phyloP scores from a whole-genome alignment of 1,140 invertebrate species.

The Hyles euphorbiae region DNA sequence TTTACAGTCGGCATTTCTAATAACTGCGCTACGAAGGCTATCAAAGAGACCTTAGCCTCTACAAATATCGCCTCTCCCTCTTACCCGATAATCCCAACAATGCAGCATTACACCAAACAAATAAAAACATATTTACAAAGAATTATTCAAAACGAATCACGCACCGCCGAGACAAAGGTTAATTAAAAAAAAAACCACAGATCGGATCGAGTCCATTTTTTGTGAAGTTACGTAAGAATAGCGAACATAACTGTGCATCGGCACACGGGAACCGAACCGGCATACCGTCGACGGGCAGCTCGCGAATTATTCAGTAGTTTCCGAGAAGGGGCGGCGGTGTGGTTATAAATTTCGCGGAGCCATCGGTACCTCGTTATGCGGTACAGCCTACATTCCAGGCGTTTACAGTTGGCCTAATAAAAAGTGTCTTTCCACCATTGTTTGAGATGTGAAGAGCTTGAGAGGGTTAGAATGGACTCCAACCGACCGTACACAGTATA shows the following conservation, averaged over 20 bases:
- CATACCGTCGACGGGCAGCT: constrained; percentile 43
- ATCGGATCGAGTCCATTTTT: constrained; percentile 18
- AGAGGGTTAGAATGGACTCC: no score
- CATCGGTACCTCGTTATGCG: constrained; percentile 51
- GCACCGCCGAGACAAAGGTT: no score
- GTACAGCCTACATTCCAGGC: constrained; percentile 59
- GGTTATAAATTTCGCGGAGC: constrained; percentile 51
- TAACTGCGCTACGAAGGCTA: no score
- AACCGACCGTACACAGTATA: no score
- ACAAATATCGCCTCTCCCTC: no score
- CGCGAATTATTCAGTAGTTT: constrained; percentile 60
- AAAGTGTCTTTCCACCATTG: constrained; percentile 58
- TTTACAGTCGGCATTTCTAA: no score
- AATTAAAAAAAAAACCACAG: no score
- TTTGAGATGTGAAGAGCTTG: constrained; percentile 18
- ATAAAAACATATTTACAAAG: no score
- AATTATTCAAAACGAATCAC: no score
- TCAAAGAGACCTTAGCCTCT: no score
- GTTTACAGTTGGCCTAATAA: constrained; percentile 53
- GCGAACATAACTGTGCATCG: constrained; percentile 61
- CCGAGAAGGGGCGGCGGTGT: constrained; percentile 40
- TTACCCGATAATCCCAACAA: no score
- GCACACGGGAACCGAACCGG: constrained; percentile 45
- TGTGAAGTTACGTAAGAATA: constrained; percentile 57
- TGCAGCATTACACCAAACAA: no score